Base-by-base conservation (phyloP, 2,888 invertebrate genomes). In the Hydropsyche betteni region DNA sequence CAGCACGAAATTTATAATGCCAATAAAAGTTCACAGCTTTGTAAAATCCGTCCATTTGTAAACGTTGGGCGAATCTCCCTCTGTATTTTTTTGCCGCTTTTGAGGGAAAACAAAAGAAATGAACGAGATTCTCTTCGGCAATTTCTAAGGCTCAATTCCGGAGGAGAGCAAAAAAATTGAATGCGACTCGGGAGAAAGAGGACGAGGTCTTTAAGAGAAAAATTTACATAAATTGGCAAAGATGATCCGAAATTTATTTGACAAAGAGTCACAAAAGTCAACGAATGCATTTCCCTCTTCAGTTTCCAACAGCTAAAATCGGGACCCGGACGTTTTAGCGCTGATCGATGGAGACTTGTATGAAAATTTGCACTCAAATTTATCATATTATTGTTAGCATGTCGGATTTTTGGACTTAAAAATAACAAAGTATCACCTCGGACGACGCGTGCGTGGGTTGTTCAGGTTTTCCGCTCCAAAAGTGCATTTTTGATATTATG, bases 11-110 rank as follows among this genome's bases (percentile, higher is more conserved):
- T 64, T 34, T 64, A 64, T 36, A 64, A 64, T 64, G 64, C 64
- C 64, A 64, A 64, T 64, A 64, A 64, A 64, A 64, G 64, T 64
- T 64, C 64, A 36, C 64, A 64, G 64, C 64, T 64, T 36, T 64
- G 64, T 64, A 64, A 64, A 64, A 36, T 64, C 64, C 64, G 36
- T 64, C 64, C 64, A 64, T 64, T 64, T 64, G 64, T 61, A 61
- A 61, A 61, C 61, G 61, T 36, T 64, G 64, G 44, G 64, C 36
- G 36, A 36, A 64, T 36, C 61, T 16, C 36, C 36, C 64, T 10
- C 61, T 8, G 16, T 61, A 24, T 24, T 16, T 61, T 61, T 64
- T 64, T 36, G 7, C 36, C 10, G 6, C 44, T 44, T 44, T 10
- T 34, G n/a, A 64, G 34, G 36, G 64, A 64, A 64, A 64, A 64